Percentiles rank a stretch among this genome's conserved stretches.
Evolutionary conservation across 2,797 vertebrate species (phyloP).

Genomic region (Cygnus olor): DNA sequence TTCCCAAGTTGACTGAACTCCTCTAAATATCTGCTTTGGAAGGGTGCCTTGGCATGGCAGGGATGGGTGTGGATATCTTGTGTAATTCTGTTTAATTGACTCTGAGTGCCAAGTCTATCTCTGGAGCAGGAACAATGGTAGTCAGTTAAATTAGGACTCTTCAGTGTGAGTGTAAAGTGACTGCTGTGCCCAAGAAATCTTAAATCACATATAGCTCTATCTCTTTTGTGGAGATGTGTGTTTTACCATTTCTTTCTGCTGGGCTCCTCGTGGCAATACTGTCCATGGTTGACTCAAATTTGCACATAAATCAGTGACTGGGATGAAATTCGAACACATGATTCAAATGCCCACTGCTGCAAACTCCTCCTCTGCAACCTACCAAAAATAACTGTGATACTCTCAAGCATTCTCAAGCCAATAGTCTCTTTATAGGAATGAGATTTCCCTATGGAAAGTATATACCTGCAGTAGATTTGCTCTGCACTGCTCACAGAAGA

Average conservation of each 20-base stretch:
- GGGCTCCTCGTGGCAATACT: neutral
- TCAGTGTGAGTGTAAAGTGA: neutral
- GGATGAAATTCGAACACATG: neutral
- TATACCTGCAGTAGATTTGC: constrained; percentile 6
- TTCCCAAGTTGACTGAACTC: neutral
- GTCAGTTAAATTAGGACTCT: neutral
- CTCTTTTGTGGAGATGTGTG: neutral
- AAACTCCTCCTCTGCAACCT: neutral
- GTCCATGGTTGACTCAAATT: neutral
- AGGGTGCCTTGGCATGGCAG: neutral
- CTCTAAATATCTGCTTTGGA: constrained; percentile 22
- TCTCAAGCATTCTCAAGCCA: neutral
- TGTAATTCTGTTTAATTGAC: constrained; percentile 21
- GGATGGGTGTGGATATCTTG: neutral
- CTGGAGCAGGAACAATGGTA: neutral
- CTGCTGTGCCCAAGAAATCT: neutral
- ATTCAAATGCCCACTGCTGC: constrained; percentile 12
- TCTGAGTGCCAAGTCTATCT: neutral
- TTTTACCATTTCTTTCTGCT: neutral
- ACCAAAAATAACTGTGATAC: neutral
- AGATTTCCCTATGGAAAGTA: neutral
- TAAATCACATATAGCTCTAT: neutral
- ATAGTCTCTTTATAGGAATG: neutral
- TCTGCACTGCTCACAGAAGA: neutral
- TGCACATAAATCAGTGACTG: neutral